Percentiles rank a stretch among this genome's conserved stretches.
These are phyloP conservation scores for Pelvicachromis taeniatus DNA, from an alignment of 2,113 vertebrate species.

Conservation along the genomic window DNA sequence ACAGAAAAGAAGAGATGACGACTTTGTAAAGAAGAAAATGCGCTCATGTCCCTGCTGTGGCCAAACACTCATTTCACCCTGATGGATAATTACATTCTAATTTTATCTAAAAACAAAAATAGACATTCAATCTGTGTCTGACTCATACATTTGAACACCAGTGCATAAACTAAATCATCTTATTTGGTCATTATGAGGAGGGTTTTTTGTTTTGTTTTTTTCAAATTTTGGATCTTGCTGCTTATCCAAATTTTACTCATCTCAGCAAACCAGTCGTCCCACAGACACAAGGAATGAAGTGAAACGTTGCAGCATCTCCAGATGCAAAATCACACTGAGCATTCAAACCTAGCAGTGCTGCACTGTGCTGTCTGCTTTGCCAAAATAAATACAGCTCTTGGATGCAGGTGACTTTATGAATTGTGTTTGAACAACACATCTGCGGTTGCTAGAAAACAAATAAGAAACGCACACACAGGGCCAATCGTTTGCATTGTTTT, in stretches of 20 bases:
- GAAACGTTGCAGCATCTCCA: neutral
- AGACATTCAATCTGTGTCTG: neutral
- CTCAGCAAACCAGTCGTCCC: neutral
- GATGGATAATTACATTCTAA: neutral
- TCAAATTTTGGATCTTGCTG: constrained; percentile 17
- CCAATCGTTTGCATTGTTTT: neutral
- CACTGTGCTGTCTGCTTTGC: neutral
- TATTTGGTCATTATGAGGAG: constrained; percentile 1
- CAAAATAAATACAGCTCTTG: constrained; percentile 19
- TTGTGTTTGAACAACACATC: constrained; percentile 18
- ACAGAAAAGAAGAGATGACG: neutral
- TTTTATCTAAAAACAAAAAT: neutral
- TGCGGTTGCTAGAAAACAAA: constrained; percentile 41
- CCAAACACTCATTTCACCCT: neutral
- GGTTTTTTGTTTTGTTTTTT: neutral
- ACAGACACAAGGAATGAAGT: neutral
- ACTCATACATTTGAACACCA: neutral
- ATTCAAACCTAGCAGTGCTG: neutral
- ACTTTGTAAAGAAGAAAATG: neutral
- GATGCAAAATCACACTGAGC: neutral
- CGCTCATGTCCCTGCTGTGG: neutral
- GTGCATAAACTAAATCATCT: neutral
- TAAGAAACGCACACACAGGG: neutral
- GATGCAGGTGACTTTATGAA: constrained; percentile 3
- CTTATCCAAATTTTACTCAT: neutral